Base-by-base conservation (phyloP, 1,140 invertebrate species). In the Zaprionus inermis region DNA sequence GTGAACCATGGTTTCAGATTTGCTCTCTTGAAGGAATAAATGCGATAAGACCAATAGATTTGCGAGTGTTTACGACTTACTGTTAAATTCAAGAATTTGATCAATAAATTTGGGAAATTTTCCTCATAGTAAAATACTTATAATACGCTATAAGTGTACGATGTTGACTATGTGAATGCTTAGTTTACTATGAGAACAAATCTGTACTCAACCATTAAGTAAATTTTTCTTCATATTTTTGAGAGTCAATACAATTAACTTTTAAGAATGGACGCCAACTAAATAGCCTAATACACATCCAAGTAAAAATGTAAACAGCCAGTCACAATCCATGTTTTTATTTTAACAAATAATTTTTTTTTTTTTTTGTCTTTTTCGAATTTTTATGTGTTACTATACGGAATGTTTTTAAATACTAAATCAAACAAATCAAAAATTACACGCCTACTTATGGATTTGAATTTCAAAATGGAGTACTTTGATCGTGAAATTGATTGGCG, bases 251-350 rank as follows among this genome's bases (percentile, higher is more conserved):
- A 5, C 0, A 20, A 28, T 11, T 3, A 9, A 28, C 3, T 7
- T 12, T 22, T 61, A 60, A 22, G 28, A 28, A 16, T 73, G 24
- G 16, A 52, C 16, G 34, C 79, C 75, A 56, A 85, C 30, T 10
- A 72, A 65, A 67, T 74, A 81, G 4, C 81, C 82, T 20, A 76
- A 30, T 20, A 86, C 22, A 38, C 79, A 67, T 10, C 82, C 82
- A 5, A 85, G 24, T 14, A 78, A 20, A 3, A 85, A 69, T 0
- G 54, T 78, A 0, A 69, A 12, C 0, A 78, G 0, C 56, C 64
- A 76, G 30, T 85, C 82, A 44, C 78, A 56, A 12, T 86, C 81
- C 82, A 86, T 85, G 16, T 36, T 34, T 36, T 54, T 16, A 41
- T 10, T 12, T 12, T 12, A 49, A 49, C 20, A 46, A 22, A 54